Evolutionary conservation across 2,888 invertebrate species (phyloP), one percentile per base, ranked within the genome.

Genomic region (Zygothrica quintamaculata): DNA sequence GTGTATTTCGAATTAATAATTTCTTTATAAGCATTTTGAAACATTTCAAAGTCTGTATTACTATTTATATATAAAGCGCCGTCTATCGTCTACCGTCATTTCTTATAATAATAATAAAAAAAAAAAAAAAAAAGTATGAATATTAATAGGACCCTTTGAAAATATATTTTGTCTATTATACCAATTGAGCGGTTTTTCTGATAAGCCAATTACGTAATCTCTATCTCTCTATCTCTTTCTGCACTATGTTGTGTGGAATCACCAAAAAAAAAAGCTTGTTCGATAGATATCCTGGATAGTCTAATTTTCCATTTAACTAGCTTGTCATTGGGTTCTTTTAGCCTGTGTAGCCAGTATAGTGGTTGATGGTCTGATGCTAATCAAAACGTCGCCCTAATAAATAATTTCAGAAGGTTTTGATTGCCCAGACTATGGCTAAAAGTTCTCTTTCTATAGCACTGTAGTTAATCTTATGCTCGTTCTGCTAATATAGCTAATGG

Each of bases 341-440:
- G 5, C 5, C 5, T 22, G 18, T 22, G 18, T 5, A 22, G 5
- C 5, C 18, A 22, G 5, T 5, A 22, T 22, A 53, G 44, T 40
- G 62, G 55, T 50, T 58, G 46, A 26, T 65, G 74, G 43, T 68
- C 62, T 13, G 65, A 60, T 22, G 18, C 18, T 22, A 22, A 3
- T 22, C 29, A 68, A 47, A 34, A 71, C 65, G 8, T 65, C 50
- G 37, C 5, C 18, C 18, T 22, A 22, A 22, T 22, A 22, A 5
- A 5, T 22, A 37, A 18, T 37, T 16, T 37, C 37, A 9, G 5
- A 37, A 37, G 6, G 37, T 37, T 18, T 37, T 37, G 5, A 18
- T 37, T 37, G 37, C 37, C 37, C 37, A 43, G 25, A 43, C 15
- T 9, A 43, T 29, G 6, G 31, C 43, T 43, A 9, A 9, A 5